A percentile compares a stretch with the other conserved stretches of the same genome.
phyloP scores from a whole-genome alignment of 2,888 invertebrate genomes.

The Dorcus parallelipipedus region DNA sequence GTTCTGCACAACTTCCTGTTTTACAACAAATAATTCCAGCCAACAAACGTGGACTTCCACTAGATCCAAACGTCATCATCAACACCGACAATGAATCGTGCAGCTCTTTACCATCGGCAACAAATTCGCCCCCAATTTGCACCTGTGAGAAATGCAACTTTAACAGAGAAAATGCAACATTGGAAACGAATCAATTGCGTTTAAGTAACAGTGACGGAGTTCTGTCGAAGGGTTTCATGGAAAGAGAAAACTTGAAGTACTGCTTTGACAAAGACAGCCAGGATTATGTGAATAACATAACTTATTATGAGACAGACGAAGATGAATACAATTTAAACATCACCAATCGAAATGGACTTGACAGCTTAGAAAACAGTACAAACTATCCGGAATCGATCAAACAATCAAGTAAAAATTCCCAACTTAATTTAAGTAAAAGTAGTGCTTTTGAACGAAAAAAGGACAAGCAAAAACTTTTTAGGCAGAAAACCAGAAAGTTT shows the following conservation, averaged over 20 bases:
- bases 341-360: too few relatives aligned
- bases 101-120: slow-evolving; percentile 4
- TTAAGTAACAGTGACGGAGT: slow-evolving; percentile 10
- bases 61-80: background rate
- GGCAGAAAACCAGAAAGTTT: too few relatives aligned
- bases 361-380: too few relatives aligned
- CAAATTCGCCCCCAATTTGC: background rate
- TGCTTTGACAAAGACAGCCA: background rate
- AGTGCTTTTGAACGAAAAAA: too few relatives aligned
- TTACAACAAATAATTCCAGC: background rate
- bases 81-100: background rate
- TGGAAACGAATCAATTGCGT: background rate
- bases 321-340: slow-evolving; percentile 7
- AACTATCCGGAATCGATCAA: too few relatives aligned
- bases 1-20: background rate
- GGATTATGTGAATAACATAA: slow-evolving; percentile 7
- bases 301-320: slow-evolving; percentile 15
- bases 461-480: too few relatives aligned
- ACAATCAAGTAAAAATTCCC: too few relatives aligned
- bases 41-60: background rate
- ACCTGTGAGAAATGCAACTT: slow-evolving; percentile 3
- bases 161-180: background rate
- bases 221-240: slow-evolving; percentile 2
- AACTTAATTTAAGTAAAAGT: too few relatives aligned
- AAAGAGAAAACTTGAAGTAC: slow-evolving; percentile 4